Evolutionary conservation across 2,797 vertebrate genomes (phyloP).

Genomic region (Gephyroberyx darwinii): DNA sequence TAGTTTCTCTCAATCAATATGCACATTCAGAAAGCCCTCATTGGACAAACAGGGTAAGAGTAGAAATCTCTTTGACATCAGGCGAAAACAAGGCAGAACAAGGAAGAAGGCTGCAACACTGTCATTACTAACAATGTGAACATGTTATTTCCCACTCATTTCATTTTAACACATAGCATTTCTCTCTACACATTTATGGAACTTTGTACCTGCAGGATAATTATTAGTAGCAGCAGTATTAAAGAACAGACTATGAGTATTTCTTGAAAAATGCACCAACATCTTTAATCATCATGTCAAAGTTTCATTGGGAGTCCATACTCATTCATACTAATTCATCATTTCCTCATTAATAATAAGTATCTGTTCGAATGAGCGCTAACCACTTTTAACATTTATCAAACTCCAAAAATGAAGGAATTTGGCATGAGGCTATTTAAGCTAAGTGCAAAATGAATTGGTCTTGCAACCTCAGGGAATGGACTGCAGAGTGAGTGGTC

Average conservation of each 20-base stretch:
- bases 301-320: constrained; percentile 37
- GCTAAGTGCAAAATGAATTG: constrained; percentile 57
- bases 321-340: constrained; percentile 7
- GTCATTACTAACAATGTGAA: constrained; percentile 16
- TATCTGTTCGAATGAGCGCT: constrained; percentile 33
- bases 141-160: constrained; percentile 6
- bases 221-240: no score
- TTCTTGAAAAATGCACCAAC: background rate
- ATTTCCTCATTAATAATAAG: constrained; percentile 33
- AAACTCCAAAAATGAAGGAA: constrained; percentile 32
- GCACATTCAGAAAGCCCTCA: no score
- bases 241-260: no score
- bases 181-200: background rate
- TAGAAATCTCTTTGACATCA: no score
- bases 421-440: constrained; percentile 46
- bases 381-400: constrained; percentile 39
- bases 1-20: no score
- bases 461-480: constrained; percentile 53
- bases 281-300: constrained; percentile 37
- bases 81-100: no score
- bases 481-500: constrained; percentile 50
- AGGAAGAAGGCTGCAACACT: background rate
- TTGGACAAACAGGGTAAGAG: no score
- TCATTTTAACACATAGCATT: background rate
- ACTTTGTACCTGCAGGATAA: constrained; percentile 18